A percentile compares a stretch with the other conserved stretches of the same genome.
Evolutionary conservation across 1,140 invertebrate genomes (phyloP).

Genomic region (Anastatus disparis): DNA sequence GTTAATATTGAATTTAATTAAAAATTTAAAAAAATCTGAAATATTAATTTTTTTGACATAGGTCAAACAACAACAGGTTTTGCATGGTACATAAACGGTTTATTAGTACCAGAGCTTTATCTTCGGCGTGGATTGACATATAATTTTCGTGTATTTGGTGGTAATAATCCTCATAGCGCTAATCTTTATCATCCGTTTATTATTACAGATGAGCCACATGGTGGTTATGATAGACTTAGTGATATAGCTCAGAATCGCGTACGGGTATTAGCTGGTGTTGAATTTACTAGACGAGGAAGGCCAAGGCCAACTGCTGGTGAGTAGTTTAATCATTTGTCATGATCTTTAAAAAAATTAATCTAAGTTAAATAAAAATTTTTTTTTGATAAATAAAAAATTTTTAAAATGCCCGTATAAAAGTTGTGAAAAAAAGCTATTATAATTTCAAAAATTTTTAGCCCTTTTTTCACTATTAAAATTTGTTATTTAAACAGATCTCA

Average conservation of each 20-base stretch:
- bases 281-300: constrained; percentile 82
- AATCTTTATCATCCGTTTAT: constrained; percentile 92
- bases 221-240: constrained; percentile 80
- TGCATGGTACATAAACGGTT: constrained; percentile 89
- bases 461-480: too few species aligned
- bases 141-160: constrained; percentile 83
- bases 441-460: too few species aligned
- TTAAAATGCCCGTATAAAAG: too few species aligned
- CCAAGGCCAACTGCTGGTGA: constrained; percentile 79
- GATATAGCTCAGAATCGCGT: constrained; percentile 79
- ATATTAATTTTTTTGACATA: too few species aligned
- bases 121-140: constrained; percentile 87
- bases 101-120: constrained; percentile 86
- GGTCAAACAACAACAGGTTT: constrained; percentile 71
- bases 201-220: constrained; percentile 86
- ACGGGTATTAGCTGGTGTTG: constrained; percentile 86
- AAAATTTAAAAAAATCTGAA: too few species aligned
- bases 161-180: constrained; percentile 89
- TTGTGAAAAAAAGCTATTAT: too few species aligned
- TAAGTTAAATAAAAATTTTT: too few species aligned
- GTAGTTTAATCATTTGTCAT: too few species aligned
- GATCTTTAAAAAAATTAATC: too few species aligned
- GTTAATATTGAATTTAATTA: too few species aligned
- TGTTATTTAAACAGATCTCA: too few species aligned
- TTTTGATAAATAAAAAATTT: too few species aligned